A percentile compares a stretch with the other conserved stretches of the same genome.
Conservation (phyloP, 92 coral and sea anemone species). For the Epizoanthus scotinus region DNA sequence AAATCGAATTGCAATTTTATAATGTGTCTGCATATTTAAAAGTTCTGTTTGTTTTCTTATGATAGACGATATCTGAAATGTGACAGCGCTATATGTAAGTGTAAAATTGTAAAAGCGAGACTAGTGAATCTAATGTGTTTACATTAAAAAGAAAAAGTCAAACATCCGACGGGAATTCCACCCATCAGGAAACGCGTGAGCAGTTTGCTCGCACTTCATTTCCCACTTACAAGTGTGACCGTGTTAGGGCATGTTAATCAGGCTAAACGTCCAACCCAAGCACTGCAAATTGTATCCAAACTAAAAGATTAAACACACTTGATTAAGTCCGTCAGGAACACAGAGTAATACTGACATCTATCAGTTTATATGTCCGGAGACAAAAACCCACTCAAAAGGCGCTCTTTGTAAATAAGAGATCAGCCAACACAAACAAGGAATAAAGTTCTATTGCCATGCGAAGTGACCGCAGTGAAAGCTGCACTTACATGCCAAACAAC, state of each 20-base stretch:
- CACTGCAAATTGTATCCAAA: neutral
- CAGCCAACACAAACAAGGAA: neutral
- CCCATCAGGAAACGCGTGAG: neutral
- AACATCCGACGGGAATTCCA: conserved; percentile 13
- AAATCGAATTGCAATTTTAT: neutral
- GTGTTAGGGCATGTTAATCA: neutral
- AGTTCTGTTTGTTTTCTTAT: neutral
- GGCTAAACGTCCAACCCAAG: conserved; percentile 16
- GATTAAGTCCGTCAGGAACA: conserved; percentile 7
- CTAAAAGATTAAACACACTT: neutral
- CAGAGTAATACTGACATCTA: neutral
- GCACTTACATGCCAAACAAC: conserved; percentile 14
- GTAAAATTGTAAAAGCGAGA: neutral
- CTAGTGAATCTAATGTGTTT: neutral
- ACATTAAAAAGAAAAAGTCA: neutral
- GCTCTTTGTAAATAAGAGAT: neutral
- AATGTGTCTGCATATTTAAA: neutral
- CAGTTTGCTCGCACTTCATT: neutral
- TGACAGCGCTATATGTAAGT: neutral
- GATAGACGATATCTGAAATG: neutral
- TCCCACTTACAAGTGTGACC: neutral
- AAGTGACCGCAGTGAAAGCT: neutral
- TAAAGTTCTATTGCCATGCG: neutral
- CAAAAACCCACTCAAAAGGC: neutral
- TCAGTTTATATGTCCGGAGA: neutral